Base-by-base conservation (phyloP, 2,888 invertebrate species). In the Xylophagus ater region DNA sequence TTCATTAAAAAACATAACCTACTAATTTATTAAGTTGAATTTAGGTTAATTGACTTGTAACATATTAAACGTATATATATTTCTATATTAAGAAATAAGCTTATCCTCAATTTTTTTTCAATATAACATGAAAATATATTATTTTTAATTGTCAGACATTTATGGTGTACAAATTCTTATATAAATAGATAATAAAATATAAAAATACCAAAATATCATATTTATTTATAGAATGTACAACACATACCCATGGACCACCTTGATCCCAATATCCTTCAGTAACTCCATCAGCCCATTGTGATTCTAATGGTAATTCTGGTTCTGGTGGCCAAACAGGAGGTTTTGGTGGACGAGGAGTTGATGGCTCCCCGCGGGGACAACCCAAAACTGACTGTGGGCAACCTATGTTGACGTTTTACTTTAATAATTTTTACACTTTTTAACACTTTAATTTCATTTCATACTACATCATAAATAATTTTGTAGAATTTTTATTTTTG, bases 181-280 rank as follows among this genome's bases (percentile, higher is more conserved):
- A n/a, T n/a, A n/a, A n/a, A n/a, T n/a, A n/a, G n/a, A n/a, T n/a
- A n/a, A n/a, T n/a, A n/a, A n/a, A n/a, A n/a, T n/a, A n/a, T n/a
- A n/a, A 10, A 25, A 19, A 25, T 26, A 33, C 34, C 30, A 14
- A 12, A 26, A 18, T 17, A n/a, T n/a, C 19, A 21, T 17, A 28
- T 13, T 14, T 17, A 4, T 28, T 28, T n/a, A n/a, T n/a, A n/a
- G n/a, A n/a, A 15, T 20, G 20, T 15, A 24, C 20, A 13, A 41
- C 40, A 52, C 56, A 49, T 55, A 56, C 56, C 56, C 56, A 56
- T 48, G 55, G 54, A 41, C 53, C 54, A 42, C 53, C 54, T 50
- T 56, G 55, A 51, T 54, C 53, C 56, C 56, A 56, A 49, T 56
- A 56, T 42, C 54, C 53, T 50, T 56, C 56, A 10, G 53, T 53